Percentiles rank a stretch among this genome's conserved stretches.
These are phyloP conservation scores for Chroicocephalus ridibundus DNA, from an alignment of 2,113 vertebrate species.

Conservation along the genomic window DNA sequence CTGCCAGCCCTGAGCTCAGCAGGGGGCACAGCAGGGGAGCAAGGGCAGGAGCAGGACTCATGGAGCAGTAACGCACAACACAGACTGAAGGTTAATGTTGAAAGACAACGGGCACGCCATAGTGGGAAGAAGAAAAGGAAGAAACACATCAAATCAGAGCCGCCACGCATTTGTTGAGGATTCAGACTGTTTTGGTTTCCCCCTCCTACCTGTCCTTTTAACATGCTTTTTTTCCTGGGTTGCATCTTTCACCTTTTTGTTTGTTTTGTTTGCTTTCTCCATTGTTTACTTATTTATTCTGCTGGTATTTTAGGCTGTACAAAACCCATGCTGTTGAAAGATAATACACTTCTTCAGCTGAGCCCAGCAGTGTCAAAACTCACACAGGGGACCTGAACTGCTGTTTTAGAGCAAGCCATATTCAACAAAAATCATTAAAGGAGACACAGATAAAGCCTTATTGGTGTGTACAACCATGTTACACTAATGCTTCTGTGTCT, in stretches of 20 bases:
- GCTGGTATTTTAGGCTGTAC: not conserved
- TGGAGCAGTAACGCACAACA: not conserved
- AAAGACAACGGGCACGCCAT: not conserved
- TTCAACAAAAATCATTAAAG: slow-evolving; percentile 10
- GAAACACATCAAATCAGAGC: not conserved
- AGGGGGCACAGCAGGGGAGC: not conserved
- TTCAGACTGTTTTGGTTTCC: not conserved
- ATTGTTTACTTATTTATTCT: not conserved
- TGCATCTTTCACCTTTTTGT: not conserved
- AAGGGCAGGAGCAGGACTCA: not conserved
- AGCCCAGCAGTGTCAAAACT: not conserved
- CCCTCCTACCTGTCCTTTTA: not conserved
- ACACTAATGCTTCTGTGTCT: not conserved
- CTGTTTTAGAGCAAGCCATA: not conserved
- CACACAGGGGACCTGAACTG: not conserved
- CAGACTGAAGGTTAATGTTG: not conserved
- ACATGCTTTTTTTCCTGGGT: not conserved
- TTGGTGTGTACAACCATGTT: not conserved
- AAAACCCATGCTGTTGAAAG: not conserved
- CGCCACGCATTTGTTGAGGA: not conserved
- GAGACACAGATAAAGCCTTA: not conserved
- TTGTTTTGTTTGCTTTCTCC: not conserved
- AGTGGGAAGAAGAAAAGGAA: not conserved
- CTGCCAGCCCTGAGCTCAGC: not conserved
- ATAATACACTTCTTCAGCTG: not conserved